Evolutionary conservation across 2,888 invertebrate genomes (phyloP).

Genomic region (Cordilura impudica): DNA sequence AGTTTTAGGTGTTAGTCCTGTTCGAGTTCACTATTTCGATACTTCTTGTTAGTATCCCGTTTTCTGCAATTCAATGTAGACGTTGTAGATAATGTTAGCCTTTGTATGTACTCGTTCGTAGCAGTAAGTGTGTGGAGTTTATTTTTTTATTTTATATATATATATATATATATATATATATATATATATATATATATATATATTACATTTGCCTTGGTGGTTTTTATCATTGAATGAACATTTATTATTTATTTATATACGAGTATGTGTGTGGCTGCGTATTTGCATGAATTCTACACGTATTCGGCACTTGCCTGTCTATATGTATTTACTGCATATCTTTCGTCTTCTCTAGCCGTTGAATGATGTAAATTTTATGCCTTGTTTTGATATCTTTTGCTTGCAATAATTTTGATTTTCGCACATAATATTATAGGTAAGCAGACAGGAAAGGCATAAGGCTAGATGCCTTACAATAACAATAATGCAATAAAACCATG

Average conservation of each 20-base stretch:
- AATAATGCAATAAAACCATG: constrained; percentile 33
- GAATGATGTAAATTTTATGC: constrained; percentile 63
- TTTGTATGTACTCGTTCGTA: constrained; percentile 42
- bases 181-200: too few species aligned
- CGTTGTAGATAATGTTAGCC: constrained; percentile 35
- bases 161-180: too few species aligned
- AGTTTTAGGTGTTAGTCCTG: constrained; percentile 41
- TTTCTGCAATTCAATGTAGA: constrained; percentile 29
- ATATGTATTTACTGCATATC: constrained; percentile 23
- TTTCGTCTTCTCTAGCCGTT: constrained; percentile 31
- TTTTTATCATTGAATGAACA: constrained; percentile 68
- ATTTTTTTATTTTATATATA: too few species aligned
- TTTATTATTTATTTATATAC: constrained; percentile 63
- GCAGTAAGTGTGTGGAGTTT: constrained; percentile 70
- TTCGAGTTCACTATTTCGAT: not conserved
- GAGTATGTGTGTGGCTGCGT: constrained; percentile 41
- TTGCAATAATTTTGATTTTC: constrained; percentile 60
- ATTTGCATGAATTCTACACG: constrained; percentile 19
- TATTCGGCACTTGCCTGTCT: constrained; percentile 10
- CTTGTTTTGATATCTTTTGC: constrained; percentile 59
- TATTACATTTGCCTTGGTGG: constrained; percentile 67
- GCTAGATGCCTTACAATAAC: not conserved
- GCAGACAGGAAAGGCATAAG: constrained; percentile 26
- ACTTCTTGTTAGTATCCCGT: constrained; percentile 12
- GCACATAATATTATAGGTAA: constrained; percentile 55